phyloP scores from a whole-genome alignment of 2,888 invertebrate species.

The Leptopilina syphax region DNA sequence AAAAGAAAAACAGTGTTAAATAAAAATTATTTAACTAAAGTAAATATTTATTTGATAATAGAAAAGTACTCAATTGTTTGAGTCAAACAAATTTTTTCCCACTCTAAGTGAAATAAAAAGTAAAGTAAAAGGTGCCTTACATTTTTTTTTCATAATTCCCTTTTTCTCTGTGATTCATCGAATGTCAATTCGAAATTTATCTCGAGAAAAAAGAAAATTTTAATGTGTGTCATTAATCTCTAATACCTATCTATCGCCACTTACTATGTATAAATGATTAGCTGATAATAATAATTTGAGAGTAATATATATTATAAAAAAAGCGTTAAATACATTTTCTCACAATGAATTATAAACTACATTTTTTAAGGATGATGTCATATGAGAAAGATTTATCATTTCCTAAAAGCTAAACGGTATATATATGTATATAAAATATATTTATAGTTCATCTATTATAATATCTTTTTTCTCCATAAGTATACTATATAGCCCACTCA shows the following conservation, averaged over 20 bases:
- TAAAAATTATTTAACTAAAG: too few relatives aligned
- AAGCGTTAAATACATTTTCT: background rate
- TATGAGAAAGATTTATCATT: background rate
- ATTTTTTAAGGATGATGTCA: conserved; percentile 22
- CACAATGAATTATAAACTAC: conserved; percentile 6
- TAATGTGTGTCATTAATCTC: background rate
- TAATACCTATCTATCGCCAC: background rate
- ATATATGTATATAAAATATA: background rate
- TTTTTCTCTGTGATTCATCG: background rate
- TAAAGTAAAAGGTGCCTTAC: too few relatives aligned
- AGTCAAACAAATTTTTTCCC: too few relatives aligned
- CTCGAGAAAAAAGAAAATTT: background rate
- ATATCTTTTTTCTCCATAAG: background rate
- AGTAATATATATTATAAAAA: background rate
- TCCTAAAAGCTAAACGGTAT: conserved; percentile 7
- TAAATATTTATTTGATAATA: too few relatives aligned
- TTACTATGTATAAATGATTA: background rate
- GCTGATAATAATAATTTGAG: conserved; percentile 6
- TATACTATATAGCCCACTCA: background rate
- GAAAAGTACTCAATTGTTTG: too few relatives aligned
- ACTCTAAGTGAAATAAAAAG: too few relatives aligned
- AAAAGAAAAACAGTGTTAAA: too few relatives aligned
- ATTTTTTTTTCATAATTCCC: too few relatives aligned
- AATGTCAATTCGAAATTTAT: background rate
- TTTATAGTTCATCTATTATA: background rate